Evolutionary conservation across 2,888 invertebrate species (phyloP), one percentile per base, ranked within the genome.

Genomic region (Tetranychus piercei): DNA sequence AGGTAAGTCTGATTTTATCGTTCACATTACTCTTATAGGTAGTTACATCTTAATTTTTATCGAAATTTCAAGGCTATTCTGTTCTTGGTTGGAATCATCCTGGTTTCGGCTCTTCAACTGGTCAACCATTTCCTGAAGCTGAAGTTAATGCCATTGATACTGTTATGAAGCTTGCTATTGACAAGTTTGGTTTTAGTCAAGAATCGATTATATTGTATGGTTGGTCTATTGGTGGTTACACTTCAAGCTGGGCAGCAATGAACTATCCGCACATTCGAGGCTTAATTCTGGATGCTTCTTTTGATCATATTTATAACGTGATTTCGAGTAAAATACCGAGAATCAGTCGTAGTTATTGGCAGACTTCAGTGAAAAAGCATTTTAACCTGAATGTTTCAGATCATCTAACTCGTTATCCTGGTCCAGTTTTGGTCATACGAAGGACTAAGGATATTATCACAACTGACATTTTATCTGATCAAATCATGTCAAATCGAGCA

Each of bases 31-130:
- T 18, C 5, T 5, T 11, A 71, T 44, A 1, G 22, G 45, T n/a
- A 8, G n/a, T 1, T 71, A 34, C 8, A 71, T 9, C 20, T 71
- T 34, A 34, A 34, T 34, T 34, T 34, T 5, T 34, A 34, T 34
- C 5, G 5, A 34, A 0, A 34, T 34, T 34, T 43, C 3, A 11
- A 44, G 91, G 91, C 0, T 96, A 91, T 82, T 97, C 97, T 0
- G 90, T 93, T 7, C 83, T 97, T 9, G 96, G 96, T 0, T 99
- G 95, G 94, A 97, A 99, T 83, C 95, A 95, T 84, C 96, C 96
- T 7, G 96, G 97, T 11, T 96, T 96, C 85, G 92, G 87, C 43
- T 90, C 89, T 1, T 94, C 94, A 80, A 89, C 91, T 71, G 93
- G 76, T n/a, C 82, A 85, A 22, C 91, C 92, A 76, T 92, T 88